Conservation (phyloP, 2,113 vertebrate species). For the Seriola dumerili region DNA sequence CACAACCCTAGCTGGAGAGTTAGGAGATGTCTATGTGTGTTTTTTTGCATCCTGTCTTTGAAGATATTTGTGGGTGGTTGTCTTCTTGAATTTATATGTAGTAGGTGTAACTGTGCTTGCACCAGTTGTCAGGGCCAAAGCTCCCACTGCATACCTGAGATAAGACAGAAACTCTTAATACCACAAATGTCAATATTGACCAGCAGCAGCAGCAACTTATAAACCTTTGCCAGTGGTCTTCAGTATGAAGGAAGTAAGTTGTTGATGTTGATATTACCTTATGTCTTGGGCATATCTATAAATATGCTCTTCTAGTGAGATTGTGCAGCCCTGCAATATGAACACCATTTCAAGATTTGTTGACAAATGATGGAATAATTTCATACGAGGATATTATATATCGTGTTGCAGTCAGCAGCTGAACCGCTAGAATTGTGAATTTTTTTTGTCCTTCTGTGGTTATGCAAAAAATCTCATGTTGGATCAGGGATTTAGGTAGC, state of each 20-base stretch:
- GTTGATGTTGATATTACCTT: background rate
- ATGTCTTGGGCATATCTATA: background rate
- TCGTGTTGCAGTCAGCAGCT: background rate
- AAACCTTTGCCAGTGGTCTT: slow-evolving; percentile 10
- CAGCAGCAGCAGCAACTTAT: background rate
- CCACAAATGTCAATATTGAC: background rate
- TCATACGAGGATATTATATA: background rate
- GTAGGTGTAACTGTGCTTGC: slow-evolving; percentile 1
- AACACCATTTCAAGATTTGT: background rate
- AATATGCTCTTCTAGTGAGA: slow-evolving; percentile 5
- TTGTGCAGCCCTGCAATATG: background rate
- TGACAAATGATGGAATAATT: background rate
- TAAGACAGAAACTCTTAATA: slow-evolving; percentile 36
- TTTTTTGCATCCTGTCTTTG: slow-evolving; percentile 2
- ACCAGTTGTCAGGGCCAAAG: slow-evolving; percentile 30
- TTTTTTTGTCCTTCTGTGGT: background rate
- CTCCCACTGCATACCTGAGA: slow-evolving; percentile 55
- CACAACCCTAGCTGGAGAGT: background rate
- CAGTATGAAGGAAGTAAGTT: slow-evolving; percentile 14
- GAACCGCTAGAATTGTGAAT: background rate
- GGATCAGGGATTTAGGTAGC: background rate
- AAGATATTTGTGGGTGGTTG: slow-evolving; percentile 33
- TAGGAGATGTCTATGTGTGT: slow-evolving; percentile 9
- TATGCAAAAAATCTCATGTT: background rate
- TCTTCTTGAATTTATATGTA: slow-evolving; percentile 32